Percentiles rank a stretch among this genome's conserved stretches.
Evolutionary conservation across 2,797 vertebrate genomes (phyloP).

Genomic region (Sebastes diploproa): DNA sequence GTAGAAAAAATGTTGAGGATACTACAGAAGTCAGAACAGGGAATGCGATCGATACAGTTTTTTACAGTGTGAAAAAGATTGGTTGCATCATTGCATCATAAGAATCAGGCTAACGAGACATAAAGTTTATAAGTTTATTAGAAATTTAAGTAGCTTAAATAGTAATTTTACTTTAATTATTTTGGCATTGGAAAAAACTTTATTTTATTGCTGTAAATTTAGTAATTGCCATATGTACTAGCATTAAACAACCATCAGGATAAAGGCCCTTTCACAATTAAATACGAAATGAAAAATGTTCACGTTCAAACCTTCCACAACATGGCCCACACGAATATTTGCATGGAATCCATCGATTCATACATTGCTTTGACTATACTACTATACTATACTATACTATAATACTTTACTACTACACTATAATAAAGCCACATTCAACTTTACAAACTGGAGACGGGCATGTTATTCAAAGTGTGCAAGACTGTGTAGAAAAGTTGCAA

Average conservation of each 20-base stretch:
- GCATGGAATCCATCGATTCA: not conserved
- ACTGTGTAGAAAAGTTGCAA: not conserved
- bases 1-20: not conserved
- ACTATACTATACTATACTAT: no score
- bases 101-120: not conserved
- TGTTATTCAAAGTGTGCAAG: no score
- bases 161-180: not conserved
- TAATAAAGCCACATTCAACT: not conserved
- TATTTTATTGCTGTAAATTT: not conserved
- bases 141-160: not conserved
- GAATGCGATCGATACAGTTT: not conserved
- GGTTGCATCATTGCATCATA: not conserved
- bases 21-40: not conserved
- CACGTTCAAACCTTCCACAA: not conserved
- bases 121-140: not conserved
- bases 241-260: not conserved
- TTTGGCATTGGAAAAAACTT: not conserved
- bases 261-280: not conserved
- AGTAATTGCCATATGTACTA: not conserved
- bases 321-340: no score
- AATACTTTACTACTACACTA: no score
- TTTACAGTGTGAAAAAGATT: no score
- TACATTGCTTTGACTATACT: not conserved
- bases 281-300: not conserved
- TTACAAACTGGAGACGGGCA: not conserved